Conservation (phyloP, 2,113 vertebrate species). For the Nibea albiflora region DNA sequence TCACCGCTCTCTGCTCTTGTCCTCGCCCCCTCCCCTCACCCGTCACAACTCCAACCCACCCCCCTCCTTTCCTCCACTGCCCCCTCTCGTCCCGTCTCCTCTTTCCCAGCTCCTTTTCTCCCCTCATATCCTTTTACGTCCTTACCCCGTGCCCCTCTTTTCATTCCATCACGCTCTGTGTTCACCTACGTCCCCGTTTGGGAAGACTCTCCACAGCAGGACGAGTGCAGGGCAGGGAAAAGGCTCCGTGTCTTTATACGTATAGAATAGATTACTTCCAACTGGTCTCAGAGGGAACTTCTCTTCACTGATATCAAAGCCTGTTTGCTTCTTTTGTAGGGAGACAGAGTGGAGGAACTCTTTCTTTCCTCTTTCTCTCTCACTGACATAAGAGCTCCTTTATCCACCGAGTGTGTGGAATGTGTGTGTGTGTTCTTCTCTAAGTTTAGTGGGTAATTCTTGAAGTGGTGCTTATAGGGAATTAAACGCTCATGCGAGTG, state of each 20-base stretch:
- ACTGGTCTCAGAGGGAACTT: constrained; percentile 59
- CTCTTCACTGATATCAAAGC: constrained; percentile 71
- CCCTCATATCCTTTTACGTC: constrained; percentile 56
- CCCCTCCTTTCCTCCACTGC: background rate
- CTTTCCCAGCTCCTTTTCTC: constrained; percentile 32
- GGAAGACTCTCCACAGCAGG: constrained; percentile 61
- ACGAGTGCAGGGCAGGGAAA: constrained; percentile 54
- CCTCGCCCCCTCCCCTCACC: constrained; percentile 4
- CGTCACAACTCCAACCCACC: background rate
- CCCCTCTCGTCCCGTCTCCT: constrained; percentile 24
- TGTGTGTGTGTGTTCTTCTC: constrained; percentile 13
- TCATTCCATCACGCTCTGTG: constrained; percentile 64
- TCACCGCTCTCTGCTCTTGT: constrained; percentile 22
- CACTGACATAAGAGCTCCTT: constrained; percentile 61
- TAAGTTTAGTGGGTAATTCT: constrained; percentile 16
- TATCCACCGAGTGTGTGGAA: constrained; percentile 49
- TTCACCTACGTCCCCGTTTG: constrained; percentile 16
- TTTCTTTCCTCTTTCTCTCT: constrained; percentile 39
- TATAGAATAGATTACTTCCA: constrained; percentile 72
- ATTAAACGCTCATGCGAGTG: constrained; percentile 42
- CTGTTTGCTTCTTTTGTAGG: constrained; percentile 64
- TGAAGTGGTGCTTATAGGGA: constrained; percentile 44
- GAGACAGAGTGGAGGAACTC: constrained; percentile 49
- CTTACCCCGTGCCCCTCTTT: constrained; percentile 58
- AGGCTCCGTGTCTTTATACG: constrained; percentile 61